phyloP scores from a whole-genome alignment of 2,888 invertebrate species.

The Drosophila cyrtoloma region DNA sequence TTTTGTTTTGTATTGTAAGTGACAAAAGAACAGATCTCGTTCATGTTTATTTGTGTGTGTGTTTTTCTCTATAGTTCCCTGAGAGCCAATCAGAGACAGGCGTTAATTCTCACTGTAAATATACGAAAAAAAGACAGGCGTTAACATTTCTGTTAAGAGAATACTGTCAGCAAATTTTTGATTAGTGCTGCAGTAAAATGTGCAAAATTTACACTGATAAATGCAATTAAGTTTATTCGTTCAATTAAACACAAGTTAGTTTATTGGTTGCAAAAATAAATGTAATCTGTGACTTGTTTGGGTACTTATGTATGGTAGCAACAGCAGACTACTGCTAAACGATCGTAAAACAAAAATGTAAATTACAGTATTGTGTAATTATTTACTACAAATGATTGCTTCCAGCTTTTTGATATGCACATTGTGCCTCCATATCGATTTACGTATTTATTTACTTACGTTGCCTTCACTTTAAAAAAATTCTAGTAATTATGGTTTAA shows the following conservation, averaged over 20 bases:
- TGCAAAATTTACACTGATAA: not conserved
- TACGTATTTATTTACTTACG: not conserved
- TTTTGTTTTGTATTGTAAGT: not conserved
- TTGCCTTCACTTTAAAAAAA: not conserved
- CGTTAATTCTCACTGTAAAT: not conserved
- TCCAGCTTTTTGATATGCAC: not conserved
- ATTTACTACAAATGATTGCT: not conserved
- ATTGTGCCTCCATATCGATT: not conserved
- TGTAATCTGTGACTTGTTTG: not conserved
- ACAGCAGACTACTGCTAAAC: not conserved
- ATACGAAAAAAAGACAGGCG: not conserved
- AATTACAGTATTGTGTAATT: not conserved
- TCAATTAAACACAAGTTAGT: not conserved
- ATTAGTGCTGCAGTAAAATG: not conserved
- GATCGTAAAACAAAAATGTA: not conserved
- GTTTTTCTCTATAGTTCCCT: not conserved
- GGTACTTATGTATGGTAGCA: not conserved
- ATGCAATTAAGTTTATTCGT: not conserved
- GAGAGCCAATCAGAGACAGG: not conserved
- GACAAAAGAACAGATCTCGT: not conserved
- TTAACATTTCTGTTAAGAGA: not conserved
- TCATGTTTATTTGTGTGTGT: not conserved
- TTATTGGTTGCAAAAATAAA: not conserved
- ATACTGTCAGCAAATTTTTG: not conserved
- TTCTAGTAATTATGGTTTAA: not conserved